Conservation (phyloP, 1,140 invertebrate species). For the Drosophila ambigua region DNA sequence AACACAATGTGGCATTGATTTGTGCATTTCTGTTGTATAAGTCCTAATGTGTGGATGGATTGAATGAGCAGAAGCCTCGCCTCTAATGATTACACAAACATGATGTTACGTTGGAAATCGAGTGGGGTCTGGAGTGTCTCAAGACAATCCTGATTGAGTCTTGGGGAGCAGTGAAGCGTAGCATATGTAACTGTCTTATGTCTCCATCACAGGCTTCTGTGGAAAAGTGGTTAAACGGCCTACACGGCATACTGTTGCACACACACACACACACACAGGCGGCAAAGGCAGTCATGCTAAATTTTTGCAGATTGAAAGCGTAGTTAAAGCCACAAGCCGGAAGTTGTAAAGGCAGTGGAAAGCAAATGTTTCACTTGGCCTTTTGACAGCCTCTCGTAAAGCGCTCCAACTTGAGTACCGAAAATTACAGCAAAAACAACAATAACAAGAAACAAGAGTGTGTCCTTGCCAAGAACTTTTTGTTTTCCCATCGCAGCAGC, state of each 20-base stretch:
- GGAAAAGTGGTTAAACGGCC: slow-evolving; percentile 45
- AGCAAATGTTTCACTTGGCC: slow-evolving; percentile 75
- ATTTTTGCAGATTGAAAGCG: slow-evolving; percentile 14
- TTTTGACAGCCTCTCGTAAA: slow-evolving; percentile 57
- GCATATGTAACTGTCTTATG: slow-evolving; percentile 1
- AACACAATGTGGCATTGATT: slow-evolving; percentile 43
- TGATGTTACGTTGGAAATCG: background rate
- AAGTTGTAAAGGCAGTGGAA: slow-evolving; percentile 69
- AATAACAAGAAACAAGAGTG: slow-evolving; percentile 31
- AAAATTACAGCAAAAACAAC: slow-evolving; percentile 23
- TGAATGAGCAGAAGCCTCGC: slow-evolving; percentile 7
- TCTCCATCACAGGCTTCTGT: background rate
- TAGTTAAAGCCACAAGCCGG: slow-evolving; percentile 52
- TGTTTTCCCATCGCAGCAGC: slow-evolving; percentile 25
- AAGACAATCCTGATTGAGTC: slow-evolving; percentile 6
- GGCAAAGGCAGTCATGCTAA: slow-evolving; percentile 24
- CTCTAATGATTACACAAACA: slow-evolving; percentile 23
- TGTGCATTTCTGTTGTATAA: slow-evolving; percentile 28
- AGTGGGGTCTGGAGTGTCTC: background rate
- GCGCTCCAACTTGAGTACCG: slow-evolving; percentile 33
- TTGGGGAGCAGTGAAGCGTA: slow-evolving; percentile 5
- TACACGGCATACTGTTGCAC: slow-evolving; percentile 48
- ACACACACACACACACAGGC: slow-evolving; percentile 37
- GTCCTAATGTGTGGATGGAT: slow-evolving; percentile 10
- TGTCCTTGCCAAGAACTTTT: slow-evolving; percentile 53